Conservation (phyloP, 2,797 vertebrate genomes). For the Cryptoprocta ferox region DNA sequence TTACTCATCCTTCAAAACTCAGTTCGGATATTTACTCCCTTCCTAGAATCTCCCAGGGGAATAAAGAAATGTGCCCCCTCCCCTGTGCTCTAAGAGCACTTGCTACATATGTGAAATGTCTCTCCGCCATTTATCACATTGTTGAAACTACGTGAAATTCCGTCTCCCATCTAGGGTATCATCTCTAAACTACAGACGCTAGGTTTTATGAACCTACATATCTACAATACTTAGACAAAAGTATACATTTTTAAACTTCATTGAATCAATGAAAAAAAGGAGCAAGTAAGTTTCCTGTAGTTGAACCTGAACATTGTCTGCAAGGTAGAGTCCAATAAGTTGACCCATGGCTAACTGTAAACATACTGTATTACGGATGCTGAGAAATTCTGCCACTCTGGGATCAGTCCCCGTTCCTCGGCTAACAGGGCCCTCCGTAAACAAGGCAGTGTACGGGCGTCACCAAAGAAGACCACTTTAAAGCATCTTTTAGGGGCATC, state of each 20-base stretch:
- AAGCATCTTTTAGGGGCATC: too few relatives aligned
- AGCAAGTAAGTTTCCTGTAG: not conserved
- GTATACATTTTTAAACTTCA: slow-evolving; percentile 31
- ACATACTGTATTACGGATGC: not conserved
- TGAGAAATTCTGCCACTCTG: not conserved
- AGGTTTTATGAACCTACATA: not conserved
- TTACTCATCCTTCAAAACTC: slow-evolving; percentile 17
- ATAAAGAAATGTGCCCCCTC: not conserved
- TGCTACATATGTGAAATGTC: not conserved
- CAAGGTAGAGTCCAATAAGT: not conserved
- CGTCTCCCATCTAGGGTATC: not conserved
- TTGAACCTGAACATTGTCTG: not conserved
- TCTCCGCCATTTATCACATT: not conserved
- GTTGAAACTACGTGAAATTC: slow-evolving; percentile 11
- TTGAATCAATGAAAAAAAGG: slow-evolving; percentile 18
- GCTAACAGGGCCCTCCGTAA: not conserved
- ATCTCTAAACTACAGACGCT: not conserved
- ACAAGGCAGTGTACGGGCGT: not conserved
- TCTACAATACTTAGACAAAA: not conserved
- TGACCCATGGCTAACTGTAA: not conserved
- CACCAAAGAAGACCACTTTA: not conserved
- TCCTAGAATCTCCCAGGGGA: not conserved
- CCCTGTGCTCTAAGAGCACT: not conserved
- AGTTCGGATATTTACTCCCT: not conserved
- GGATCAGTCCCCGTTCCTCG: not conserved